Conservation (phyloP, 2,888 invertebrate genomes). For the Campoplex capitator region DNA sequence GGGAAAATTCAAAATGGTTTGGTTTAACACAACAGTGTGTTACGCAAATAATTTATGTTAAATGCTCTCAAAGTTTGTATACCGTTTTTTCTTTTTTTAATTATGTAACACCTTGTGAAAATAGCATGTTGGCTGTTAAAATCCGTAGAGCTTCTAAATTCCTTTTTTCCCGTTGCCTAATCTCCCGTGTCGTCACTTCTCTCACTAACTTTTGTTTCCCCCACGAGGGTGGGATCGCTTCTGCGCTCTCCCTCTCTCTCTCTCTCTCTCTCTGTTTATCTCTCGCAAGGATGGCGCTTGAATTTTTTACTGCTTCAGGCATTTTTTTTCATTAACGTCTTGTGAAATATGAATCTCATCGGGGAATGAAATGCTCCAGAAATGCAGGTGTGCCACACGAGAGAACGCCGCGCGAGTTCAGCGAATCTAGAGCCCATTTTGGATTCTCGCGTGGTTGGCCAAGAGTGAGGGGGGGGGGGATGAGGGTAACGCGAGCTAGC, state of each 20-base stretch:
- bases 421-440: constrained; percentile 57
- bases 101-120: not conserved
- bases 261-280: not conserved
- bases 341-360: constrained; percentile 69
- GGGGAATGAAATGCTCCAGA: constrained; percentile 60
- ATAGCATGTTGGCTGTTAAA: constrained; percentile 54
- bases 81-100: constrained; percentile 1
- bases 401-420: constrained; percentile 45
- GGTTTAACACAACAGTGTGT: not conserved
- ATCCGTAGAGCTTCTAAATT: constrained; percentile 45
- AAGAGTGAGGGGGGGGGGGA: constrained; percentile 44
- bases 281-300: not conserved
- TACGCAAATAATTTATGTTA: constrained; percentile 13
- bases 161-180: constrained; percentile 18
- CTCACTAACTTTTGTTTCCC: not conserved
- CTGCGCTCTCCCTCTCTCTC: not conserved
- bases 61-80: not conserved
- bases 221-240: not conserved
- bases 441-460: constrained; percentile 56
- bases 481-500: constrained; percentile 44
- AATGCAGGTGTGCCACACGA: constrained; percentile 51
- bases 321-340: constrained; percentile 68
- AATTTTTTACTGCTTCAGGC: constrained; percentile 59
- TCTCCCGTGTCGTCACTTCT: constrained; percentile 12
- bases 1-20: constrained; percentile 5